phyloP scores from a whole-genome alignment of 2,888 invertebrate genomes.

The Drosophila incognita region DNA sequence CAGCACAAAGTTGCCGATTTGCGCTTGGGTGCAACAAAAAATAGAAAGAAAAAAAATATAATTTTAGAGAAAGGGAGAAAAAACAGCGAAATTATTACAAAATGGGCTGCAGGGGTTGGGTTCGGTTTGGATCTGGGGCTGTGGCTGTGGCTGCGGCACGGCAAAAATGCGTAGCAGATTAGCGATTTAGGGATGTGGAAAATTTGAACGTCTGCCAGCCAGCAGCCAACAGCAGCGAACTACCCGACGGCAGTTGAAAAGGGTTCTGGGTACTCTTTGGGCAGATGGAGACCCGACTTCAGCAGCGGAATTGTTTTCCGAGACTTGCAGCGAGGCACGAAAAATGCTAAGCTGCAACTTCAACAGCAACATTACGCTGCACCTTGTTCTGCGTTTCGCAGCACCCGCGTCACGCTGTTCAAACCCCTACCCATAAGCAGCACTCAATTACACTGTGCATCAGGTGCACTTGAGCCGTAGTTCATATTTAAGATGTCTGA shows the following conservation, averaged over 20 bases:
- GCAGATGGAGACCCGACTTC: conserved; percentile 4
- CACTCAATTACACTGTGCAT: conserved; percentile 50
- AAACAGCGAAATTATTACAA: conserved; percentile 72
- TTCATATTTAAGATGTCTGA: not conserved
- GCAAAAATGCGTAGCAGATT: conserved; percentile 80
- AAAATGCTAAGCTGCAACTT: conserved; percentile 64
- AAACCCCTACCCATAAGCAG: not conserved
- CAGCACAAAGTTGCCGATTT: conserved; percentile 79
- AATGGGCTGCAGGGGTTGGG: conserved; percentile 24
- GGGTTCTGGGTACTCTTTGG: conserved; percentile 38
- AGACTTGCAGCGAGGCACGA: conserved; percentile 47
- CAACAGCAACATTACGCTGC: conserved; percentile 47
- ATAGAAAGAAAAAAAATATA: not conserved
- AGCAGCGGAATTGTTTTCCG: conserved; percentile 46
- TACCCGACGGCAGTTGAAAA: conserved; percentile 35
- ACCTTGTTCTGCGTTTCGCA: not conserved
- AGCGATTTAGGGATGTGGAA: conserved; percentile 83
- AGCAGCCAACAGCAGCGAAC: conserved; percentile 15
- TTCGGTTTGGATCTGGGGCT: conserved; percentile 12
- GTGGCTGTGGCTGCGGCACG: conserved; percentile 45
- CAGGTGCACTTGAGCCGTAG: conserved; percentile 4
- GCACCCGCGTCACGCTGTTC: not conserved
- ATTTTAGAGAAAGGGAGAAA: conserved; percentile 4
- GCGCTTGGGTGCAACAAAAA: conserved; percentile 66
- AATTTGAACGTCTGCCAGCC: conserved; percentile 72